These are phyloP conservation scores for Dendrocopos noguchii DNA, from an alignment of 2,113 vertebrate genomes.

Conservation along the genomic window DNA sequence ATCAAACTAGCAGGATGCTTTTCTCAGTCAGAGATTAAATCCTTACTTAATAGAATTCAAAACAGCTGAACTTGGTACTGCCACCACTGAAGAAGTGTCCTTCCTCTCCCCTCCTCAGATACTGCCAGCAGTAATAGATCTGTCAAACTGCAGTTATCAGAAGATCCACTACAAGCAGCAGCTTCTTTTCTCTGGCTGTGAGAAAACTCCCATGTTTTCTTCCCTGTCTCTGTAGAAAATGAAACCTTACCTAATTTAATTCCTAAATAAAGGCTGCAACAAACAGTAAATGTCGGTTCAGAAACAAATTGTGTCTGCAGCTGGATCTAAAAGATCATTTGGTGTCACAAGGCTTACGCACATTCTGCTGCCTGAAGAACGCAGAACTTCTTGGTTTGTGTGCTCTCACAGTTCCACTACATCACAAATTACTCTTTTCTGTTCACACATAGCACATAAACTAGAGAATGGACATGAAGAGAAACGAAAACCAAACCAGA, in stretches of 20 bases:
- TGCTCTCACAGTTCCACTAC: neutral
- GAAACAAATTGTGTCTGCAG: neutral
- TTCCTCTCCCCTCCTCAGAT: conserved; percentile 11
- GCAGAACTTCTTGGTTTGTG: neutral
- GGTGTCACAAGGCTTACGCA: neutral
- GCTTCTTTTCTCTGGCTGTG: neutral
- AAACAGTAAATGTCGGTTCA: fast-evolving
- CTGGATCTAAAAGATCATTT: neutral
- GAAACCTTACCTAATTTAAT: neutral
- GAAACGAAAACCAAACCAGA: neutral
- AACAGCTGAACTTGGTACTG: conserved; percentile 34
- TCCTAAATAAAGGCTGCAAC: neutral
- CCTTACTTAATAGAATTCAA: conserved; percentile 43
- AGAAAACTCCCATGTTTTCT: neutral
- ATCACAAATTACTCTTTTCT: neutral
- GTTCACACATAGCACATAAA: neutral
- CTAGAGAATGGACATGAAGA: neutral
- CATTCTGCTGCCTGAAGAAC: neutral
- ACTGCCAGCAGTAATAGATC: conserved; percentile 1
- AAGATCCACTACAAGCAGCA: neutral
- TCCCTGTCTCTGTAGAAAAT: neutral
- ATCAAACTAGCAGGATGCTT: conserved; percentile 39
- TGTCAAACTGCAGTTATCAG: conserved; percentile 36
- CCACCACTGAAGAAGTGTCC: conserved; percentile 36
- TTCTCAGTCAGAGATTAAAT: conserved; percentile 59